phyloP scores from a whole-genome alignment of 2,888 invertebrate species.

The Drosophila peninsularis region DNA sequence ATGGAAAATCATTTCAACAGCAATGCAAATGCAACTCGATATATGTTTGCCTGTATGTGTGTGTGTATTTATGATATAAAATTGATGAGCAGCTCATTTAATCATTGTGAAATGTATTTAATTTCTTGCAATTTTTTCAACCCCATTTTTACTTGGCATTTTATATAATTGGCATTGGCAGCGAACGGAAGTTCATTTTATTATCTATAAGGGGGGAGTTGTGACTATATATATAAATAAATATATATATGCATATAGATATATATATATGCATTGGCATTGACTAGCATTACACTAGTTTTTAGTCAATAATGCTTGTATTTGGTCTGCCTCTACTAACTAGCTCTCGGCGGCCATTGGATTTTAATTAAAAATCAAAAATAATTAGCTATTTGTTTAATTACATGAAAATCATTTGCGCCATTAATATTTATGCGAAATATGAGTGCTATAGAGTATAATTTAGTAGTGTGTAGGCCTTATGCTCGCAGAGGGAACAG shows the following conservation, averaged over 20 bases:
- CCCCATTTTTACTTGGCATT: conserved; percentile 4
- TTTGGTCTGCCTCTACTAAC: neutral
- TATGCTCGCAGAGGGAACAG: neutral
- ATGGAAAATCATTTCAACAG: conserved; percentile 52
- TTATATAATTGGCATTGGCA: conserved; percentile 25
- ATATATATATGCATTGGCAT: neutral
- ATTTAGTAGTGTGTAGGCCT: neutral
- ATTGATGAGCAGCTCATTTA: conserved; percentile 41
- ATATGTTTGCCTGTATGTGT: neutral
- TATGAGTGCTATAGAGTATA: conserved; percentile 24
- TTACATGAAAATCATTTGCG: conserved; percentile 77
- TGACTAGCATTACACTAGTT: neutral
- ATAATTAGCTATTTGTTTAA: conserved; percentile 80
- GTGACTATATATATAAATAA: neutral
- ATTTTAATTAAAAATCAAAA: conserved; percentile 80
- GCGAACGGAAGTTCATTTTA: conserved; percentile 43
- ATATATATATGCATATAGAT: neutral
- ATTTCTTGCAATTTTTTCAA: conserved; percentile 11
- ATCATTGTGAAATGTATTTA: conserved; percentile 44
- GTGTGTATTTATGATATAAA: conserved; percentile 15
- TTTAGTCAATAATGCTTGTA: neutral
- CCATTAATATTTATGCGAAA: conserved; percentile 74
- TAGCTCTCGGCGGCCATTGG: conserved; percentile 48
- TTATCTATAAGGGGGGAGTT: conserved; percentile 29
- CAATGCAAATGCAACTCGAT: conserved; percentile 39